These are phyloP conservation scores for Clarias laeviceps DNA, from an alignment of 2,797 vertebrate genomes.

Conservation along the genomic window DNA sequence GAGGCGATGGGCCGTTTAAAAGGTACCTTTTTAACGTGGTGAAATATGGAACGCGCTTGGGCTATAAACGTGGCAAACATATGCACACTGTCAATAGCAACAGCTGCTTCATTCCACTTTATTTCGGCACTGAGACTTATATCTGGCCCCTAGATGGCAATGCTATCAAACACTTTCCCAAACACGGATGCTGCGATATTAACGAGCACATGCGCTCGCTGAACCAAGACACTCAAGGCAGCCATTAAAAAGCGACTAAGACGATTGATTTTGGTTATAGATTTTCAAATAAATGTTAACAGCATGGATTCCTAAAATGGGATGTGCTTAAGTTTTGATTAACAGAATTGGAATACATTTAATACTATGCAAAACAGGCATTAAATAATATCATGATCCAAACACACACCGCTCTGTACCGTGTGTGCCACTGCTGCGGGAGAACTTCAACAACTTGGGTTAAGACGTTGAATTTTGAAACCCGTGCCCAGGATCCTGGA, in stretches of 20 bases:
- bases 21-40: constrained; percentile 85
- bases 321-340: constrained; percentile 72
- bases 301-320: constrained; percentile 76
- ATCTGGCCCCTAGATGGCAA: constrained; percentile 99
- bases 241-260: constrained; percentile 82
- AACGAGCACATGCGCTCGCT: constrained; percentile 75
- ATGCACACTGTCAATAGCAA: constrained; percentile 97
- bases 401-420: neutral
- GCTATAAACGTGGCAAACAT: constrained; percentile 95
- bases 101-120: constrained; percentile 90
- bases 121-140: constrained; percentile 85
- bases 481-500: neutral
- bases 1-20: constrained; percentile 74
- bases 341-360: constrained; percentile 45
- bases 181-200: constrained; percentile 86
- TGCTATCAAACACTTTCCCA: constrained; percentile 94
- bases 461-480: constrained; percentile 18
- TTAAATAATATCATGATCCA: neutral
- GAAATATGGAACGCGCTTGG: constrained; percentile 95
- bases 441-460: constrained; percentile 1
- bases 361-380: constrained; percentile 16
- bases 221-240: constrained; percentile 78
- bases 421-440: neutral
- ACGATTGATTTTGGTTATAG: constrained; percentile 85
- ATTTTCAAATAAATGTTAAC: constrained; percentile 86